phyloP scores from a whole-genome alignment of 2,113 vertebrate genomes.

The cattle (Bos taurus) region DNA sequence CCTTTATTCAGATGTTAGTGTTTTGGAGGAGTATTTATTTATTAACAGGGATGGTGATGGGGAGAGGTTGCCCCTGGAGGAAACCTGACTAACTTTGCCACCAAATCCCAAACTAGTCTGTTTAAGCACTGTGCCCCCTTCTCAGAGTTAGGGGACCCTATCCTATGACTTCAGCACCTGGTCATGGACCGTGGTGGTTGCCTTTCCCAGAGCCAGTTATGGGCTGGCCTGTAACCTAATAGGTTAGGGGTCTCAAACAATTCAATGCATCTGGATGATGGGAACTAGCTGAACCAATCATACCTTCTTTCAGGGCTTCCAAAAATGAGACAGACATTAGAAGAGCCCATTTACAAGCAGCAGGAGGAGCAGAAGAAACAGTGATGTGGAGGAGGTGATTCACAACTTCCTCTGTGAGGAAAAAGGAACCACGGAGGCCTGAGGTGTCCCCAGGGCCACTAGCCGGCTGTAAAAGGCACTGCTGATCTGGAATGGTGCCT shows the following conservation, averaged over 20 bases:
- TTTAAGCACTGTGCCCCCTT: background rate
- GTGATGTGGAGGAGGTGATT: background rate
- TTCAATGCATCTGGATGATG: background rate
- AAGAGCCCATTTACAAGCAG: background rate
- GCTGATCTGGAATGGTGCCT: too few relatives aligned
- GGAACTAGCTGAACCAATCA: background rate
- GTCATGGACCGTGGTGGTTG: background rate
- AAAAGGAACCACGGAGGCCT: background rate
- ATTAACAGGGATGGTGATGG: background rate
- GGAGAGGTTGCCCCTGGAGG: too few relatives aligned
- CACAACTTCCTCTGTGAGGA: background rate
- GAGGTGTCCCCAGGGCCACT: background rate
- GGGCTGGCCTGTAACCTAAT: background rate
- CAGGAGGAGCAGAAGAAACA: background rate
- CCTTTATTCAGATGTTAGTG: background rate
- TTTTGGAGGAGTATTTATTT: background rate
- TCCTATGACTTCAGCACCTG: background rate
- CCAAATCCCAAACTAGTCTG: background rate
- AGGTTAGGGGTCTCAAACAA: background rate
- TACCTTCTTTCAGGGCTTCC: background rate
- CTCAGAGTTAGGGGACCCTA: background rate
- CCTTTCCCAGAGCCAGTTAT: background rate
- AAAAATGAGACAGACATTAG: background rate
- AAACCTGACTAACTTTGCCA: background rate
- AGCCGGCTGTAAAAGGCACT: rapidly evolving